A percentile compares a stretch with the other conserved stretches of the same genome.
phyloP scores from a whole-genome alignment of 2,113 vertebrate species.

The Phrynosoma platyrhinos region DNA sequence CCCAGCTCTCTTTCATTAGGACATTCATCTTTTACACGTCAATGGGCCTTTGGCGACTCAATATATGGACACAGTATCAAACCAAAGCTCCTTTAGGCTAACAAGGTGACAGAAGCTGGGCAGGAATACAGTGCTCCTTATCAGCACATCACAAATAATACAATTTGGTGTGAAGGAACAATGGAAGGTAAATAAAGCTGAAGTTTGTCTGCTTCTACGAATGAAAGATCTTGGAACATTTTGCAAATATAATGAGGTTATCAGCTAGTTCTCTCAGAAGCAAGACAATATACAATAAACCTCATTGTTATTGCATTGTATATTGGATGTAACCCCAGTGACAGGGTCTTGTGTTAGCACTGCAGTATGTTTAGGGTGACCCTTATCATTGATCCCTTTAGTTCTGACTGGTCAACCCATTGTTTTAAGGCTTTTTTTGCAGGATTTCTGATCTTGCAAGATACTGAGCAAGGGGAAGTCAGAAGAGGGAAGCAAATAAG shows the following conservation, averaged over 20 bases:
- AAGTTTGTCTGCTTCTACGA: background rate
- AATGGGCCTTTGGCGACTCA: conserved; percentile 28
- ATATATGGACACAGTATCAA: conserved; percentile 36
- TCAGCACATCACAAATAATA: conserved; percentile 36
- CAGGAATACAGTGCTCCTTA: conserved; percentile 4
- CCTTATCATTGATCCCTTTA: background rate
- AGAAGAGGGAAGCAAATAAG: background rate
- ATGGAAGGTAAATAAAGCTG: conserved; percentile 12
- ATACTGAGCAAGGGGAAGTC: background rate
- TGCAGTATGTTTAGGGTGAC: background rate
- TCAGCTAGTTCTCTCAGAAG: background rate
- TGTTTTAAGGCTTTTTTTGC: too few relatives aligned
- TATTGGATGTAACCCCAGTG: background rate
- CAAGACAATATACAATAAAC: background rate
- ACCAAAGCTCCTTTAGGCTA: background rate
- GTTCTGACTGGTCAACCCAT: background rate
- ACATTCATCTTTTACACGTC: conserved; percentile 46
- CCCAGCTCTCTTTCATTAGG: background rate
- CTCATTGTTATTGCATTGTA: background rate
- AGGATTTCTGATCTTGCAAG: background rate
- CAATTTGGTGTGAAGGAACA: background rate
- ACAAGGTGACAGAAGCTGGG: conserved; percentile 3
- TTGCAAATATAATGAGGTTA: background rate
- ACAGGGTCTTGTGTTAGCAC: background rate
- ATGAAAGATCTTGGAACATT: background rate